Conservation (phyloP, 2,888 invertebrate genomes). For the Rhingia campestris region DNA sequence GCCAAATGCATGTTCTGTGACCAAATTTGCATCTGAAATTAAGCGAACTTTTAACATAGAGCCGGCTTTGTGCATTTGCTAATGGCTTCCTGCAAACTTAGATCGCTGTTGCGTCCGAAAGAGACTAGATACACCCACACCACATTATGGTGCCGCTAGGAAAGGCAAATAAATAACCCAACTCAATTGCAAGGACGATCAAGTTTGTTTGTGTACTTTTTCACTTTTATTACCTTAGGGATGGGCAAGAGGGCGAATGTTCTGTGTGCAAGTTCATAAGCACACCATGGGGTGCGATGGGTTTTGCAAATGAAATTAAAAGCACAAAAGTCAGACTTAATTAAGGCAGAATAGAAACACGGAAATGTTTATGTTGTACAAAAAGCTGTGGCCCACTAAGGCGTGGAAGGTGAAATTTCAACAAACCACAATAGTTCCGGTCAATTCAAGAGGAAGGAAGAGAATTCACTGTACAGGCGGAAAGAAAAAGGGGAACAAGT, state of each 20-base stretch:
- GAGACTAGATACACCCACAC: conserved; percentile 1
- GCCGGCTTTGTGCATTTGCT: conserved; percentile 44
- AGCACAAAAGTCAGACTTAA: conserved; percentile 64
- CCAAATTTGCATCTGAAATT: conserved; percentile 50
- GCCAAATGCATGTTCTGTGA: conserved; percentile 23
- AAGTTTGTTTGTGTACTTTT: conserved; percentile 38
- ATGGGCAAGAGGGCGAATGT: conserved; percentile 33
- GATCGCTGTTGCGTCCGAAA: conserved; percentile 26
- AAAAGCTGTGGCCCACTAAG: conserved; percentile 26
- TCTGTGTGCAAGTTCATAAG: conserved; percentile 36
- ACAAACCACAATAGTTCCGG: conserved; percentile 45
- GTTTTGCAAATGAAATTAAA: conserved; percentile 63
- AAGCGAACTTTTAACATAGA: conserved; percentile 25
- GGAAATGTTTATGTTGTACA: conserved; percentile 51
- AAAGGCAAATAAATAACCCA: conserved; percentile 38
- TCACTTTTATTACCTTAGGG: conserved; percentile 25
- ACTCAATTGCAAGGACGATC: conserved; percentile 67
- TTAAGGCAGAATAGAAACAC: conserved; percentile 62
- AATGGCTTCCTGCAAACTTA: conserved; percentile 46
- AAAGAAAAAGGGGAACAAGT: conserved; percentile 37
- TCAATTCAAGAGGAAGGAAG: conserved; percentile 44
- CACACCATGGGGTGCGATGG: conserved; percentile 34
- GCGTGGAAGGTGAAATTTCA: conserved; percentile 43
- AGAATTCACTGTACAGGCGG: conserved; percentile 19
- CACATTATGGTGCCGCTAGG: not conserved